Evolutionary conservation across 37 sponge, comb jelly and placozoan species (phyloP).

Genomic region (Dysidea cf. avara): DNA sequence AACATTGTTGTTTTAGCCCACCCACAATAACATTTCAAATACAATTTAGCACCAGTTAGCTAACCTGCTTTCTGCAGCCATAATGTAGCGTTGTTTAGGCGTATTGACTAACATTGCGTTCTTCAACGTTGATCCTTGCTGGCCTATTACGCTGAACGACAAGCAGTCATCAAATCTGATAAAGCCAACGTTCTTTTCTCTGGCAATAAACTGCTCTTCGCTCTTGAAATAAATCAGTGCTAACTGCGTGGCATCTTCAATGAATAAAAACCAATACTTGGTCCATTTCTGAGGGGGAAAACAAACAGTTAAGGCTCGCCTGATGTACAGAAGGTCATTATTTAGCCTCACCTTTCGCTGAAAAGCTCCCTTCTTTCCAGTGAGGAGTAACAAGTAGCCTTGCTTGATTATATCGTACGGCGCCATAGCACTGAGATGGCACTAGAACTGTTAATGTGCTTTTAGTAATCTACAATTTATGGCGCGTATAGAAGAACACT

Average conservation of each 20-base stretch:
- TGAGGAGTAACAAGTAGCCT: slow-evolving; percentile 50
- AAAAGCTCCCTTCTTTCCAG: slow-evolving; percentile 29
- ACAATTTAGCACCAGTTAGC: too few relatives aligned
- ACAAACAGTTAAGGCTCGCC: neutral
- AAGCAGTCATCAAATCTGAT: slow-evolving; percentile 54
- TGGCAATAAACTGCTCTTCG: slow-evolving; percentile 55
- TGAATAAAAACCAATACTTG: slow-evolving; percentile 72
- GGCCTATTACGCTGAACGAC: slow-evolving; percentile 46
- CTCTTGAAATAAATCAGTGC: slow-evolving; percentile 62
- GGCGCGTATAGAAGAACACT: too few relatives aligned
- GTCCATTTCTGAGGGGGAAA: slow-evolving; percentile 34
- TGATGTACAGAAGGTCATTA: neutral
- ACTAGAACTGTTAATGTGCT: too few relatives aligned
- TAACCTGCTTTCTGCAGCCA: slow-evolving; percentile 60
- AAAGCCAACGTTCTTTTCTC: slow-evolving; percentile 62
- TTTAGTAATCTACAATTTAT: too few relatives aligned
- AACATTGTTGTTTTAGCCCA: neutral
- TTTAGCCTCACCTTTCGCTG: slow-evolving; percentile 30
- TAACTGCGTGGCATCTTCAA: slow-evolving; percentile 52
- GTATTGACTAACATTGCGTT: slow-evolving; percentile 11
- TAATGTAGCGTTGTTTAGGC: slow-evolving; percentile 5
- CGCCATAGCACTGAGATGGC: slow-evolving; percentile 18
- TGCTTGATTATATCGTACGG: slow-evolving; percentile 67
- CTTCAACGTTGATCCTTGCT: slow-evolving; percentile 5
- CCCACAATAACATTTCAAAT: neutral